Evolutionary conservation across 2,888 invertebrate genomes (phyloP).

Genomic region (Andrena dorsata): DNA sequence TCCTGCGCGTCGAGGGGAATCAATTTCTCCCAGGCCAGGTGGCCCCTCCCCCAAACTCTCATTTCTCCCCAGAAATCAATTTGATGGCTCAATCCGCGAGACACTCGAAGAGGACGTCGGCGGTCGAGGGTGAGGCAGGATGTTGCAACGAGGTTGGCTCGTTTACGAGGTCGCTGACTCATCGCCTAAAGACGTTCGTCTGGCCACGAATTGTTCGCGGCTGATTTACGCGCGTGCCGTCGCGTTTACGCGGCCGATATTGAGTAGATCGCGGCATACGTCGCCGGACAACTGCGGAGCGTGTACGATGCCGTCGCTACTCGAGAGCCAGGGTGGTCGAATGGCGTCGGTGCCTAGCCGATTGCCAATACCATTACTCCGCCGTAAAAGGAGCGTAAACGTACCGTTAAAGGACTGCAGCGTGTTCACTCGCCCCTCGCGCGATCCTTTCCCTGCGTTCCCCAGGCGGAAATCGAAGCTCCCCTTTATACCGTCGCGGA

Average conservation of each 20-base stretch:
- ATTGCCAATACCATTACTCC: constrained; percentile 73
- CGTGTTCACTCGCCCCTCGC: background rate
- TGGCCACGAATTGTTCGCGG: background rate
- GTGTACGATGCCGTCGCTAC: constrained; percentile 22
- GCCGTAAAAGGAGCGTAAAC: constrained; percentile 73
- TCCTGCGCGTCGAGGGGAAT: background rate
- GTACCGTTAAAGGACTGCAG: constrained; percentile 68
- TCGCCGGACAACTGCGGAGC: constrained; percentile 32
- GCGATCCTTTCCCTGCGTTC: background rate
- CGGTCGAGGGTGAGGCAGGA: constrained; percentile 15
- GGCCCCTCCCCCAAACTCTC: background rate
- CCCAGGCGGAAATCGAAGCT: constrained; percentile 16
- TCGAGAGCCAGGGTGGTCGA: constrained; percentile 14
- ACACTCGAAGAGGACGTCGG: constrained; percentile 21
- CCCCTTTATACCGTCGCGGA: constrained; percentile 18
- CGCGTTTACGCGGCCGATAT: constrained; percentile 49
- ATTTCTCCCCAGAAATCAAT: constrained; percentile 30
- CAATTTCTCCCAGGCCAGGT: background rate
- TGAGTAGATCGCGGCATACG: constrained; percentile 29
- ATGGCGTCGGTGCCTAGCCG: constrained; percentile 60
- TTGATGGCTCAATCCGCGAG: constrained; percentile 33
- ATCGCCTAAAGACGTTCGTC: background rate
- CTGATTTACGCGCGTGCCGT: constrained; percentile 53
- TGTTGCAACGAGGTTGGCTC: constrained; percentile 27
- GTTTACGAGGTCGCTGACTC: constrained; percentile 54